A percentile compares a stretch with the other conserved stretches of the same genome.
These are phyloP conservation scores for Atherinosoma microstoma DNA, from an alignment of 2,797 vertebrate species.

Conservation along the genomic window DNA sequence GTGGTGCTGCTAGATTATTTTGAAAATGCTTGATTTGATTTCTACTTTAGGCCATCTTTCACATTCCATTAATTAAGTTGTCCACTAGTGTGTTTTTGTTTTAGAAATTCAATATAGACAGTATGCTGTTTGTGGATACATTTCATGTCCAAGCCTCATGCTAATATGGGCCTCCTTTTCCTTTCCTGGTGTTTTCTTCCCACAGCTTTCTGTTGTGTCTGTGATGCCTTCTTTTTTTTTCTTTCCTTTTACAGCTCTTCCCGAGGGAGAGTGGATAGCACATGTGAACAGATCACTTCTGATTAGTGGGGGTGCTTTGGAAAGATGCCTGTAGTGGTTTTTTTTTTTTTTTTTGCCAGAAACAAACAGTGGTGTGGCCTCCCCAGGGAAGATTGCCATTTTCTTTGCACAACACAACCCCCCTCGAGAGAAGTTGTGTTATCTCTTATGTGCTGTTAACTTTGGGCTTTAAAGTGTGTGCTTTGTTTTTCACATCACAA, in stretches of 20 bases:
- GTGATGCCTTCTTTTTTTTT: conserved; percentile 30
- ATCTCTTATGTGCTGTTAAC: conserved; percentile 76
- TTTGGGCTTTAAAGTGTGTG: conserved; percentile 65
- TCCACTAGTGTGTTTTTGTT: conserved; percentile 9
- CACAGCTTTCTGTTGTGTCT: conserved; percentile 50
- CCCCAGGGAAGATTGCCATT: conserved; percentile 70
- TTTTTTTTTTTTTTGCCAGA: conserved; percentile 59
- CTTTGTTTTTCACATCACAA: conserved; percentile 64
- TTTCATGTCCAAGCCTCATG: not conserved
- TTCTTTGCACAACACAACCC: conserved; percentile 60
- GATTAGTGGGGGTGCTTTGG: conserved; percentile 72
- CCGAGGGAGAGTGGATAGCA: conserved; percentile 60
- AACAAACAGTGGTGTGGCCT: conserved; percentile 77
- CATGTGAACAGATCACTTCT: conserved; percentile 79
- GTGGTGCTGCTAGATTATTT: conserved; percentile 35
- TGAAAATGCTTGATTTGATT: conserved; percentile 41
- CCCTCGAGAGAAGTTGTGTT: conserved; percentile 60
- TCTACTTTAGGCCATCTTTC: conserved; percentile 42
- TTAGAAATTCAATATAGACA: conserved; percentile 11
- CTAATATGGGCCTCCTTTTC: not conserved
- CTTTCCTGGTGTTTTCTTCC: conserved; percentile 47
- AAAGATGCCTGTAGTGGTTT: conserved; percentile 71
- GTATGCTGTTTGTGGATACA: not conserved
- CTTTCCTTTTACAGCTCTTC: conserved; percentile 40
- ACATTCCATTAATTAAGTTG: conserved; percentile 44